Evolutionary conservation across 2,797 vertebrate species (phyloP), one percentile per base, ranked within the genome.

Genomic region (Sparus aurata): DNA sequence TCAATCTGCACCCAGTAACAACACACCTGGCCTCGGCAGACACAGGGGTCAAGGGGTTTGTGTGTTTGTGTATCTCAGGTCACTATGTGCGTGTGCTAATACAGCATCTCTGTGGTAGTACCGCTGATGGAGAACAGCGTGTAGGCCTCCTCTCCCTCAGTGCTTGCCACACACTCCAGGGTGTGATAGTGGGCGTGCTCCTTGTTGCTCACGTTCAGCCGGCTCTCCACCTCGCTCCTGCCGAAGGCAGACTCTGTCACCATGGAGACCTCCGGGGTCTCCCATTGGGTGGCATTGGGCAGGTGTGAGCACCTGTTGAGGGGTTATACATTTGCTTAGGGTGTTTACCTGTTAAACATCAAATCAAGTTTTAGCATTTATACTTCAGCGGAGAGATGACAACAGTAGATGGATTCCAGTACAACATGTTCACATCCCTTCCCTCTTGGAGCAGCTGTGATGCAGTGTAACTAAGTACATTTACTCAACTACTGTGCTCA

Each of bases 151-250:
- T 97, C 97, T 50, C 95, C 95, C 5, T 95, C 94, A 5, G 95
- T 97, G 72, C 91, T 95, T 30, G 98, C 98, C 89, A 97, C 96
- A 73, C 98, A 99, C 86, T 98, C 97, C 79, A 99, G 92, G 0
- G 97, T 98, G 90, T 93, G 93, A 83, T 92, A 95, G 73, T 93
- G 95, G 59, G 96, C 91, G 12, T 94, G 95, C 89, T 97, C 96
- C 61, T 91, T 92, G 84, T 90, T 91, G 85, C 93, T 97, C 79
- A 97, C 92, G 0, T 98, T 97, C 60, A 99, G 90, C 41, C 96
- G 96, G 67, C 98, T 98, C 86, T 98, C 96, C 65, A 99, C 97
- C 83, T 96, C 91, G 7, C 95, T 93, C 45, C 95, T 94, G 0
- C 97, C 97, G 18, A 97, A 98, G 0, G 93, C 89, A 0, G 91